Evolutionary conservation across 2,113 vertebrate species (phyloP).

Genomic region (Crypturellus undulatus): DNA sequence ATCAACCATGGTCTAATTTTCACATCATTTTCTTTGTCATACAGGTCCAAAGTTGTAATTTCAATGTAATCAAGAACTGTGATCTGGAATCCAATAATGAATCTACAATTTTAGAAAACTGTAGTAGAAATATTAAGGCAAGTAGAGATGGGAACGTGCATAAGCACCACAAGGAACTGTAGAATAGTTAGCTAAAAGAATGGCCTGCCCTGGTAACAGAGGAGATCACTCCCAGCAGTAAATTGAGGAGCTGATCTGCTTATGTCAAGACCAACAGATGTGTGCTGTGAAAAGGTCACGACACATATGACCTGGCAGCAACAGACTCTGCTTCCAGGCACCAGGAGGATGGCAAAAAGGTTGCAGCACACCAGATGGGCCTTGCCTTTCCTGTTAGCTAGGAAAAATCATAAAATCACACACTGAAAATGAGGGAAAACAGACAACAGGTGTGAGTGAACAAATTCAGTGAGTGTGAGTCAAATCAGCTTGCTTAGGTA

Average conservation of each 20-base stretch:
- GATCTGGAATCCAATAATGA: constrained; percentile 86
- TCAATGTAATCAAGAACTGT: background rate
- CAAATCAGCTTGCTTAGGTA: background rate
- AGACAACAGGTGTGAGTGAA: background rate
- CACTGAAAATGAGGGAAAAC: background rate
- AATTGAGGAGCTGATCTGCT: background rate
- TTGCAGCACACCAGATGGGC: accelerated
- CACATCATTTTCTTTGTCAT: background rate
- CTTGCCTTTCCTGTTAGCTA: background rate
- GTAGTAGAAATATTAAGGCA: background rate
- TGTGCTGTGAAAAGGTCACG: background rate
- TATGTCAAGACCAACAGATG: background rate
- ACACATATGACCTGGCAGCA: background rate
- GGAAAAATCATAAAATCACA: background rate
- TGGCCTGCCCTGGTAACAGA: background rate
- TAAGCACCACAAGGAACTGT: background rate
- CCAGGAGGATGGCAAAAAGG: background rate
- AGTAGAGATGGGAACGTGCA: background rate
- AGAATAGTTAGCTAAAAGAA: background rate
- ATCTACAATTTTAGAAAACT: constrained; percentile 81
- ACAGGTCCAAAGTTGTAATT: background rate
- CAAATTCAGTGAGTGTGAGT: background rate
- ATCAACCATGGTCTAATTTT: background rate
- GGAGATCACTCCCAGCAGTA: background rate
- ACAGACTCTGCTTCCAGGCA: background rate